Evolutionary conservation across 1,140 invertebrate genomes (phyloP).

Genomic region (Frieseomelitta varia): DNA sequence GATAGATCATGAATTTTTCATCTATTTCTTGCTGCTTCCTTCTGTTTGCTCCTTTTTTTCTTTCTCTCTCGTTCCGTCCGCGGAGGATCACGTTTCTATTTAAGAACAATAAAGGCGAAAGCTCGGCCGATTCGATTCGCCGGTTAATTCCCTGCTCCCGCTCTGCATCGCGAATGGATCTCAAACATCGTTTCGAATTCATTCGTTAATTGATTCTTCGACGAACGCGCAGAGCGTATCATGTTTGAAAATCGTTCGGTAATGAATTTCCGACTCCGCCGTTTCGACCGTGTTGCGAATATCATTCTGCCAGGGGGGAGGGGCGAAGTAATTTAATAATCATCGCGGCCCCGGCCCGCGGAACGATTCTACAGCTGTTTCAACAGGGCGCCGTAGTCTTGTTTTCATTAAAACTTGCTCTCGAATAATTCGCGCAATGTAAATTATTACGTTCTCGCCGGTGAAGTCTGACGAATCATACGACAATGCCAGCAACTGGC

Average conservation of each 20-base stretch:
- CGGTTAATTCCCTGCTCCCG: background rate
- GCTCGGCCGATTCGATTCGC: background rate
- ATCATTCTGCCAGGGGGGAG: background rate
- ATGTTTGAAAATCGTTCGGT: background rate
- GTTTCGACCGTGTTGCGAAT: background rate
- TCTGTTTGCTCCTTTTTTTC: background rate
- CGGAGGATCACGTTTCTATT: background rate
- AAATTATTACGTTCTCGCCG: too few relatives aligned
- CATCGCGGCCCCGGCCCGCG: background rate
- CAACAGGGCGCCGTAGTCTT: background rate
- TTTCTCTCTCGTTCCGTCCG: too few relatives aligned
- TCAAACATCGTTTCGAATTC: slow-evolving; percentile 11
- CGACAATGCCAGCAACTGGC: too few relatives aligned
- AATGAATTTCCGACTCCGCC: slow-evolving; percentile 13
- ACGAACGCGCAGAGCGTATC: background rate
- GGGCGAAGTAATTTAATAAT: slow-evolving; percentile 2
- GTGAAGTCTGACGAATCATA: too few relatives aligned
- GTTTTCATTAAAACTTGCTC: background rate
- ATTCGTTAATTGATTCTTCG: slow-evolving; percentile 27
- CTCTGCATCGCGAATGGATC: background rate
- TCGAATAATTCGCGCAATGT: too few relatives aligned
- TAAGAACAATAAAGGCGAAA: background rate
- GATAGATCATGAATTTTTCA: background rate
- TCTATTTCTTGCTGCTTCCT: background rate
- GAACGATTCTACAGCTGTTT: background rate